Percentiles rank a stretch among this genome's conserved stretches.
Evolutionary conservation across 2,797 vertebrate genomes (phyloP).

Genomic region (Aphelocoma californica): DNA sequence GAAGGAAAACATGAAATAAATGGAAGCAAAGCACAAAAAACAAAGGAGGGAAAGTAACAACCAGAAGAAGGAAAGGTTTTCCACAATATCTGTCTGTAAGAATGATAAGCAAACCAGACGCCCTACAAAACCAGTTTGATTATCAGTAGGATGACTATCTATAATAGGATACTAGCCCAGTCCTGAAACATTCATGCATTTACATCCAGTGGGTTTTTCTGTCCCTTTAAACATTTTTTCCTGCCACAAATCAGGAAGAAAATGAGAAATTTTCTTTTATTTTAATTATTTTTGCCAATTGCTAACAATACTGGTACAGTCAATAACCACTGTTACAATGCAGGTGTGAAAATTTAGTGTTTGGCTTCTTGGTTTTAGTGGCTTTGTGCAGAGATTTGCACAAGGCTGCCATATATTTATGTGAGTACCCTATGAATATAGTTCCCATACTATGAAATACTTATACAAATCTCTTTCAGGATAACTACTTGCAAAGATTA

Average conservation of each 20-base stretch:
- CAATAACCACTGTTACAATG: neutral
- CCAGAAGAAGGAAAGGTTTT: neutral
- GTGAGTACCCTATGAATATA: neutral
- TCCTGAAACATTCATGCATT: neutral
- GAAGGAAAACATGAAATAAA: neutral
- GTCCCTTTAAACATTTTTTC: neutral
- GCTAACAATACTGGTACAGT: neutral
- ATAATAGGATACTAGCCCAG: neutral
- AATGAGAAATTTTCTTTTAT: neutral
- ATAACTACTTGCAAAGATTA: neutral
- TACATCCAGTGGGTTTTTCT: neutral
- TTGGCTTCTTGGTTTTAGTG: neutral
- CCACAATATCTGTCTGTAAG: neutral
- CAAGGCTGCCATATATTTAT: neutral
- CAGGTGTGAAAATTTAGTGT: neutral
- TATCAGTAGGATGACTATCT: neutral
- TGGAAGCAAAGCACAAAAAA: neutral
- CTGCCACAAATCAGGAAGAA: neutral
- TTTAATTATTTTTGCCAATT: neutral
- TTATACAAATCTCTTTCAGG: neutral
- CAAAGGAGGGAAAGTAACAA: neutral
- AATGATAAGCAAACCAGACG: neutral
- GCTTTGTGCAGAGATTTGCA: neutral
- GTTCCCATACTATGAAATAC: neutral
- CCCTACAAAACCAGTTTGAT: neutral